A percentile compares a stretch with the other conserved stretches of the same genome.
These are phyloP conservation scores for Dendrocincla tyrannina DNA, from an alignment of 2,797 vertebrate species.

Conservation along the genomic window DNA sequence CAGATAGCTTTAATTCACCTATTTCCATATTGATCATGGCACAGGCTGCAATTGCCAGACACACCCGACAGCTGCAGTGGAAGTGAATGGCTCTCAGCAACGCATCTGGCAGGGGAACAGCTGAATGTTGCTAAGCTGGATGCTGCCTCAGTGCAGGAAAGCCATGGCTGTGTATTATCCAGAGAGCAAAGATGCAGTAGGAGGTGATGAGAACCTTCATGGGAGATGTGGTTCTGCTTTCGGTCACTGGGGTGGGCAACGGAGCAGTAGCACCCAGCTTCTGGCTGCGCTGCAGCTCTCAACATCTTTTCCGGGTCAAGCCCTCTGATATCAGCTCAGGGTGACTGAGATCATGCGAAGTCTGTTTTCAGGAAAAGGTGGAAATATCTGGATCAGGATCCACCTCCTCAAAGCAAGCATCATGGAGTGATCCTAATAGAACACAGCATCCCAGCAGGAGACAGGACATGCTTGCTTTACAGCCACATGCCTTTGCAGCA, in stretches of 20 bases:
- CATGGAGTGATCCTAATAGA: background rate
- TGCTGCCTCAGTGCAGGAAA: background rate
- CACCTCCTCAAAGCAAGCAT: background rate
- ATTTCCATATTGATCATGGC: background rate
- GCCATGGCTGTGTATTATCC: background rate
- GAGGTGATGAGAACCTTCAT: background rate
- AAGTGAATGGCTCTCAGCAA: background rate
- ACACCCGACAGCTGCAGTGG: accelerated
- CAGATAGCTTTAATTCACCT: background rate
- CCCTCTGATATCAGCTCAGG: background rate
- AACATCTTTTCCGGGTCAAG: background rate
- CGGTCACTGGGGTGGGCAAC: background rate
- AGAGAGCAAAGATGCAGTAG: background rate
- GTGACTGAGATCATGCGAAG: background rate
- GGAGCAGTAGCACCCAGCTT: background rate
- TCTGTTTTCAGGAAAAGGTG: background rate
- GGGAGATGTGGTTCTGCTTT: background rate
- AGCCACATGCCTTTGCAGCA: background rate
- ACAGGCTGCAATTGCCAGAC: background rate
- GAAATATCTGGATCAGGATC: background rate
- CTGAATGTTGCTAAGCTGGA: background rate
- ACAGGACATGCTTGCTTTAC: background rate
- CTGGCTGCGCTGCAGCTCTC: background rate
- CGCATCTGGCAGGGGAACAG: background rate
- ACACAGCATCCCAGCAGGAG: background rate